Conservation (phyloP, 2,888 invertebrate genomes). For the Eilema caniola region DNA sequence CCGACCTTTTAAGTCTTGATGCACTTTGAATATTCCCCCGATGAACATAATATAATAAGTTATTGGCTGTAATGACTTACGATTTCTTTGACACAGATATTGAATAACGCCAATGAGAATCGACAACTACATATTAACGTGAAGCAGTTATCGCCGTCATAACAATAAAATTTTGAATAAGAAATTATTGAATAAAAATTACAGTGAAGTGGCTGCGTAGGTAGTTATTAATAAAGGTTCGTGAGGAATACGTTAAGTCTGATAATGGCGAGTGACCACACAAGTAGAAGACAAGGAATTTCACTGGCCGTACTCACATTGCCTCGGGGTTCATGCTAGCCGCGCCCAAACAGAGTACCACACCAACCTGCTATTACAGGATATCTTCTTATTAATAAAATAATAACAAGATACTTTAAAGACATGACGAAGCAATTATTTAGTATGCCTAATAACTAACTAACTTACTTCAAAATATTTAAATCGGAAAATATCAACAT, state of each 20-base stretch:
- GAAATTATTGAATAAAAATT: conserved; percentile 51
- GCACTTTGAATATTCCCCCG: conserved; percentile 29
- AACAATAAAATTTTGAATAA: conserved; percentile 40
- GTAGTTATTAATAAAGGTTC: conserved; percentile 44
- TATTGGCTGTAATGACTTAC: neutral
- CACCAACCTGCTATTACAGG: neutral
- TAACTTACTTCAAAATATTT: too few relatives aligned
- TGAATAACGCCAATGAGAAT: conserved; percentile 23
- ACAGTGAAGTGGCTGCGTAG: conserved; percentile 35
- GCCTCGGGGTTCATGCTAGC: conserved; percentile 65
- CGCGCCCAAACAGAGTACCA: conserved; percentile 55
- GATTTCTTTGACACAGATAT: conserved; percentile 1
- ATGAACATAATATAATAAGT: conserved; percentile 10
- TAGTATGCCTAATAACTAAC: too few relatives aligned
- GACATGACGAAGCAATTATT: too few relatives aligned
- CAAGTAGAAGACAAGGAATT: conserved; percentile 63
- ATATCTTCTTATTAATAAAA: neutral
- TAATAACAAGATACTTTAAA: neutral
- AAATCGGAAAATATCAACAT: too few relatives aligned
- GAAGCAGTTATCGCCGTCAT: conserved; percentile 39
- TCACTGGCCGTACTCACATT: conserved; percentile 60
- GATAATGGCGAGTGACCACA: conserved; percentile 69
- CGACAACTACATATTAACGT: conserved; percentile 20
- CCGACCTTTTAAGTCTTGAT: conserved; percentile 55
- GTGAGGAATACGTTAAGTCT: conserved; percentile 31